Base-by-base conservation (phyloP, 1,140 invertebrate genomes). In the Cecropterus lyciades region DNA sequence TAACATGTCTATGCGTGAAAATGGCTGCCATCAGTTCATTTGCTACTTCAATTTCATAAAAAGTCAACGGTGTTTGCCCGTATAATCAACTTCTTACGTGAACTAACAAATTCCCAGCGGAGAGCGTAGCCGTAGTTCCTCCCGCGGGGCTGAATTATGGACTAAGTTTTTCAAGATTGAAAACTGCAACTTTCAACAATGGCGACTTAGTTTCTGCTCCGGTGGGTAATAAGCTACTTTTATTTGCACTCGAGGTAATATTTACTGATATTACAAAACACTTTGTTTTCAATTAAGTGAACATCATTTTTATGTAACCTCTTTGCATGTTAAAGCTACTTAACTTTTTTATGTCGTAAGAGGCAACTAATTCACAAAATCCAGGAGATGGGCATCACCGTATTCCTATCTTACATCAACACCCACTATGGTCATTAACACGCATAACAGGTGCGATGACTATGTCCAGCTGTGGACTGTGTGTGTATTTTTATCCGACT, bases 161-260 rank as follows among this genome's bases (percentile, higher is more conserved):
- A 80, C 70, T 75, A 80, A 80, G 70, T 84, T 83, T 72, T 77
- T 73, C 74, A 79, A 82, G 79, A 86, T 86, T 86, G 81, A 86
- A 85, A 87, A 87, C 75, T 77, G 73, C 78, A 84, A 85, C 72
- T 85, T 82, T 77, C 66, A 84, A 86, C 82, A 86, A 84, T 84
- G 73, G 69, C 67, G 70, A 73, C 67, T 70, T 67, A 80, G 71
- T 80, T 80, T 80, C 75, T 72, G 66, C 63, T 65, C 66, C 65
- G 64, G 69, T 65, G 56, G 67, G 74, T 77, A 84, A 85, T 84
- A 79, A 82, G 73, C 72, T 70, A 69, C 73, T 84, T 87, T 84
- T 83, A 73, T 75, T 40, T 48, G 55, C 73, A 20, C 69, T 45
- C 33, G 75, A 45, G 57, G 27, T 17, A 51, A 20, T 51, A 48